Percentiles rank a stretch among this genome's conserved stretches.
These are phyloP conservation scores for Drosophila carrolli DNA, from an alignment of 1,140 invertebrate genomes.

Conservation along the genomic window DNA sequence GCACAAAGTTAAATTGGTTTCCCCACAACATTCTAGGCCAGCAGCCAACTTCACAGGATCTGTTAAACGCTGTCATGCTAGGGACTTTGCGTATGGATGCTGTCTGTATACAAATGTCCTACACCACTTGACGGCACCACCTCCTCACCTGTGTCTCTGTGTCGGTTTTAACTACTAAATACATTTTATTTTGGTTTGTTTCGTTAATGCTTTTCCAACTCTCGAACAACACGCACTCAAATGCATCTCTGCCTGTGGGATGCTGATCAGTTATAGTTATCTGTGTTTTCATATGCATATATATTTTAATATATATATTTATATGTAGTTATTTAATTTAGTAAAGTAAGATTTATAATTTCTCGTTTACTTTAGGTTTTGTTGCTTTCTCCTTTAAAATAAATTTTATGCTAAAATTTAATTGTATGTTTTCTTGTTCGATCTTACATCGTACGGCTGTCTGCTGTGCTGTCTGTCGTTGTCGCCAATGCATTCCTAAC, in stretches of 20 bases:
- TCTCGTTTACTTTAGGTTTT: slow-evolving; percentile 68
- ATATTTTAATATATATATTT: slow-evolving; percentile 58
- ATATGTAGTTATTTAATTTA: slow-evolving; percentile 73
- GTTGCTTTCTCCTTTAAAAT: slow-evolving; percentile 61
- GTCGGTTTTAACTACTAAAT: slow-evolving; percentile 54
- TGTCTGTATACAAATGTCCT: slow-evolving; percentile 29
- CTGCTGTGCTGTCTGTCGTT: slow-evolving; percentile 24
- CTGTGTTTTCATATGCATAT: slow-evolving; percentile 60
- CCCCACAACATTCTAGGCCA: slow-evolving; percentile 27
- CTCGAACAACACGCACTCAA: slow-evolving; percentile 38
- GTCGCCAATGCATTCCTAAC: slow-evolving; percentile 32
- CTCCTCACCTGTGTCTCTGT: not conserved
- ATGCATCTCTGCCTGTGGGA: slow-evolving; percentile 27
- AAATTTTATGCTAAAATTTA: slow-evolving; percentile 77
- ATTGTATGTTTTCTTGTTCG: slow-evolving; percentile 65
- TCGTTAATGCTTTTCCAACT: slow-evolving; percentile 54
- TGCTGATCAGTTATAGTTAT: slow-evolving; percentile 45
- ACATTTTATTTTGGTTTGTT: slow-evolving; percentile 77
- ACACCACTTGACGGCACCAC: slow-evolving; percentile 22
- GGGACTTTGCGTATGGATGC: slow-evolving; percentile 5
- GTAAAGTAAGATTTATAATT: slow-evolving; percentile 82
- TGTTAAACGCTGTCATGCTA: slow-evolving; percentile 38
- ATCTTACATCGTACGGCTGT: slow-evolving; percentile 71
- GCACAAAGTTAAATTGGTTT: slow-evolving; percentile 37
- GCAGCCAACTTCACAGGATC: slow-evolving; percentile 61